Evolutionary conservation across 2,113 vertebrate species (phyloP).

Genomic region (Vimba vimba): DNA sequence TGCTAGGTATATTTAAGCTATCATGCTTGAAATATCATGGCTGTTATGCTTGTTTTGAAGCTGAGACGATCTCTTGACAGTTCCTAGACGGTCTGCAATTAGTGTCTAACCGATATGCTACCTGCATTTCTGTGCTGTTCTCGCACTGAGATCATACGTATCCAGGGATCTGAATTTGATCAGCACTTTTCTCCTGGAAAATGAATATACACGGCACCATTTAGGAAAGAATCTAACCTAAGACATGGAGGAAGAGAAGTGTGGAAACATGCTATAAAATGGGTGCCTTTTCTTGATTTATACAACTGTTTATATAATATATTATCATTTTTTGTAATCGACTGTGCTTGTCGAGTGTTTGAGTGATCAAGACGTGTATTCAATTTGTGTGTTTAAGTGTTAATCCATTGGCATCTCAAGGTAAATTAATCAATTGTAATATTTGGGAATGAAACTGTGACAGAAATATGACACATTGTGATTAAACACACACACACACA

Average conservation of each 20-base stretch:
- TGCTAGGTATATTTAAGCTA: slow-evolving; percentile 18
- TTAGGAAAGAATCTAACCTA: not conserved
- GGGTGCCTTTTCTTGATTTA: not conserved
- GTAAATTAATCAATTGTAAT: no score
- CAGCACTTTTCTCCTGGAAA: slow-evolving; percentile 21
- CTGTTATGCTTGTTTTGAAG: not conserved
- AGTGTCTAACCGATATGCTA: not conserved
- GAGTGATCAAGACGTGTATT: no score
- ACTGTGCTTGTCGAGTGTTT: no score
- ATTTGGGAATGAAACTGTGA: no score
- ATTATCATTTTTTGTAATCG: no score
- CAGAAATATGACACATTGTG: no score
- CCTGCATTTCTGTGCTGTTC: slow-evolving; percentile 15
- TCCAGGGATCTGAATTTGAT: not conserved
- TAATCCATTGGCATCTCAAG: no score
- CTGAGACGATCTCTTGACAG: slow-evolving; percentile 21
- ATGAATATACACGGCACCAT: not conserved
- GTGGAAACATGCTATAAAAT: not conserved
- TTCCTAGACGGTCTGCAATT: slow-evolving; percentile 36
- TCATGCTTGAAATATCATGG: slow-evolving; percentile 13
- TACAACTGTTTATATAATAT: not conserved
- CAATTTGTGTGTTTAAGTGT: no score
- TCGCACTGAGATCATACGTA: not conserved
- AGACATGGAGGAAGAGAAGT: not conserved
- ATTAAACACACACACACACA: no score